phyloP scores from a whole-genome alignment of 2,888 invertebrate genomes.

The Lydus trimaculatus region DNA sequence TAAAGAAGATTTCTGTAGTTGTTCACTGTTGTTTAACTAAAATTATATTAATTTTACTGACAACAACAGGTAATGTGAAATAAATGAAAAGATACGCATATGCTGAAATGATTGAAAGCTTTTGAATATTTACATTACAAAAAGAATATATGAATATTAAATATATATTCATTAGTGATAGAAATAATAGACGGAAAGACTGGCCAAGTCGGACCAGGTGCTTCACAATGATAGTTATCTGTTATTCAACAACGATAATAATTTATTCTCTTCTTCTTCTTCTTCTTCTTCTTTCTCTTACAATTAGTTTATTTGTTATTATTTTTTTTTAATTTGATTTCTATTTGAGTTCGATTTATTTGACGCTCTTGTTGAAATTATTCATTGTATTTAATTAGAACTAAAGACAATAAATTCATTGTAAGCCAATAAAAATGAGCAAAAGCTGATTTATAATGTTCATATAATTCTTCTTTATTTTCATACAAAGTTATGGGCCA shows the following conservation, averaged over 20 bases:
- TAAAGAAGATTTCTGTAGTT: neutral
- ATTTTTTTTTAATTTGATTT: neutral
- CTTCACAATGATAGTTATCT: neutral
- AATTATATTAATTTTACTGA: neutral
- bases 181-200: neutral
- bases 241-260: neutral
- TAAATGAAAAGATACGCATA: neutral
- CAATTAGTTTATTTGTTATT: neutral
- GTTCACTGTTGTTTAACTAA: neutral
- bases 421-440: constrained; percentile 58
- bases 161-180: neutral
- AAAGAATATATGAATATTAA: neutral
- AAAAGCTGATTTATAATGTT: constrained; percentile 61
- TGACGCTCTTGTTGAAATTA: constrained; percentile 33
- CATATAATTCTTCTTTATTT: constrained; percentile 63
- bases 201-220: neutral
- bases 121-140: neutral
- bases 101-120: neutral
- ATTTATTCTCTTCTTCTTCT: no score
- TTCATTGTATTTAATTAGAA: constrained; percentile 55
- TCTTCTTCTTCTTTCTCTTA: neutral
- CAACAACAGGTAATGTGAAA: neutral
- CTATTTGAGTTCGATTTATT: neutral
- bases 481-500: constrained; percentile 62
- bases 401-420: constrained; percentile 55